Evolutionary conservation across 2,797 vertebrate species (phyloP).

Genomic region (Muscicapa striata): DNA sequence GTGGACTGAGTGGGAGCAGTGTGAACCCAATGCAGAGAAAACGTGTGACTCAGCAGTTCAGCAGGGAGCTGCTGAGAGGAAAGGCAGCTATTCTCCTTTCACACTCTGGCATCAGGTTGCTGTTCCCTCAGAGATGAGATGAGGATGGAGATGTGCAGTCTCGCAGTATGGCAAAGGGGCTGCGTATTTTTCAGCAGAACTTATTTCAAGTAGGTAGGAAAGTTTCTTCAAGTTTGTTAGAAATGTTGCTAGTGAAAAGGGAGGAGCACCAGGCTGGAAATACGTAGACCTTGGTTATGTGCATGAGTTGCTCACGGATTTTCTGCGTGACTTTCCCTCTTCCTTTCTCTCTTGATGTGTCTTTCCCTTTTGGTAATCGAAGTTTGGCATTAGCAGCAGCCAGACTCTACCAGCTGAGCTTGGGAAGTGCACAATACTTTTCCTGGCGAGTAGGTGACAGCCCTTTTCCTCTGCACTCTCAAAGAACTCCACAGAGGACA

Average conservation of each 20-base stretch:
- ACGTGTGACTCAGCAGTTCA: constrained; percentile 68
- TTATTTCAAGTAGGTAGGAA: not conserved
- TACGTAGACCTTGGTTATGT: fast-evolving
- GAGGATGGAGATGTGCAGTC: not conserved
- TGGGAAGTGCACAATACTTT: not conserved
- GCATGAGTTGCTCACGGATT: not conserved
- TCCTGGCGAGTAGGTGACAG: not conserved
- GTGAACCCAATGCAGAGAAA: constrained; percentile 59
- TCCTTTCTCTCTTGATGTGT: not conserved
- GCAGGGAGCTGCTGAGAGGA: constrained; percentile 40
- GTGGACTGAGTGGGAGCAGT: constrained; percentile 72
- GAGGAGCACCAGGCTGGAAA: not conserved
- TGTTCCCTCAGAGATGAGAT: not conserved
- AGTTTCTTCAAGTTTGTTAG: not conserved
- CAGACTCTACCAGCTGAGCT: not conserved
- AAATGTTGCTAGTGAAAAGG: not conserved
- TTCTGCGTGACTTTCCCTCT: not conserved
- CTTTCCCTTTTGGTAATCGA: not conserved
- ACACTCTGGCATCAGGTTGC: not conserved
- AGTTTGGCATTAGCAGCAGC: not conserved
- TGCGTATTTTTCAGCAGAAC: not conserved
- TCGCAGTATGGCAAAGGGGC: not conserved
- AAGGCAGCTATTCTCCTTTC: constrained; percentile 29
- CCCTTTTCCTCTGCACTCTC: not conserved
- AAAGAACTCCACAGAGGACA: not conserved